These are phyloP conservation scores for Terrapene triunguis DNA, from an alignment of 2,113 vertebrate species.

Conservation along the genomic window DNA sequence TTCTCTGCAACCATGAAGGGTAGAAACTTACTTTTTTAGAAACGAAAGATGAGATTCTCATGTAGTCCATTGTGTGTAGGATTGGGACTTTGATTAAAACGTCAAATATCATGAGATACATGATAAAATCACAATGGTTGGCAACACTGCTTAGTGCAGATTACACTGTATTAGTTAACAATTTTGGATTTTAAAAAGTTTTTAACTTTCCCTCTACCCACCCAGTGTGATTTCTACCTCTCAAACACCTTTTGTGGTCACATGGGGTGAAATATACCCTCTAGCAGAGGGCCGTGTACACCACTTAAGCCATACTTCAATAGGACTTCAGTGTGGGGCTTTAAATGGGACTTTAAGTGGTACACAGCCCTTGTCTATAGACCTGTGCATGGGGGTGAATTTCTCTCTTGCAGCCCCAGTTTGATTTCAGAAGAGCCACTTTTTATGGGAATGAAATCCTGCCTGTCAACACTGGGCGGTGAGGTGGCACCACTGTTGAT, in stretches of 20 bases:
- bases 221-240: background rate
- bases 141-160: background rate
- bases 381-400: background rate
- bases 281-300: background rate
- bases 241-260: background rate
- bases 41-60: background rate
- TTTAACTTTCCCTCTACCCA: background rate
- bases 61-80: background rate
- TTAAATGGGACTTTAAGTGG: too few species aligned
- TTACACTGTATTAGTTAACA: background rate
- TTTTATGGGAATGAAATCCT: background rate
- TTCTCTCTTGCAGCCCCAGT: background rate
- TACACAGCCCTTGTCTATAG: background rate
- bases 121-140: background rate
- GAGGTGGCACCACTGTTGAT: background rate
- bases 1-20: background rate
- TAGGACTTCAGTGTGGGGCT: background rate
- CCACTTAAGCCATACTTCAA: background rate
- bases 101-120: too few species aligned
- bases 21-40: background rate
- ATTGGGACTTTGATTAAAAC: background rate
- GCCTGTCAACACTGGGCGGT: background rate
- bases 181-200: background rate
- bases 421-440: constrained; percentile 18
- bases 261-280: background rate